Base-by-base conservation (phyloP, 2,113 vertebrate genomes). In the Irena cyanogastra region DNA sequence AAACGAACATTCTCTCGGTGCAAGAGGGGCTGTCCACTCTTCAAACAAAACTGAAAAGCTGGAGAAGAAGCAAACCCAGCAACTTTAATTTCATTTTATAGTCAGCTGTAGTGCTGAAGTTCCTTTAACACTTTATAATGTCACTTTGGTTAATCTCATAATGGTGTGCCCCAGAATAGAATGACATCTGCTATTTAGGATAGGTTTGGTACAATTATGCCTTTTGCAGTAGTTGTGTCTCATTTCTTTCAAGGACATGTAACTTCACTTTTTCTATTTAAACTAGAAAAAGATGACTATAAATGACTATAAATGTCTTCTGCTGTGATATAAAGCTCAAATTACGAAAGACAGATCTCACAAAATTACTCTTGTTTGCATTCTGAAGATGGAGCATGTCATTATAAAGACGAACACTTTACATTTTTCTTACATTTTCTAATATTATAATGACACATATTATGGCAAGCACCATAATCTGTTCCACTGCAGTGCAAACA, bases 381-480 rank as follows among this genome's bases (percentile, higher is more conserved):
- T 91, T 90, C 82, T 83, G 78, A 93, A 96, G 79, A 90, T 13
- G 7, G 45, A 91, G 33, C 63, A 66, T 95, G 90, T 81, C 74
- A 87, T 70, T 85, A 93, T 30, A 70, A 87, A 94, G 75, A 93
- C 31, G 88, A 95, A 92, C 35, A 33, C 14, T 91, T 87, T 15
- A 72, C 69, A 79, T 69, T 87, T 61, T 81, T 94, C 74, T 57
- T 63, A 54, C 23, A 59, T 89, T 95, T 95, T 94, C 72, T 77
- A 94, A 70, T 92, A 90, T 81, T 79, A 41, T 77, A 85, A 91
- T 63, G 85, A 92, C 71, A 93, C 82, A 56, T 88, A 95, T n/a
- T 80, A 93, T 22, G 31, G 85, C 59, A 96, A 80, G 71, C 39
- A 76, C 28, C 54, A 83, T 44, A 77, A 95, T 88, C 79, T 91